Conservation (phyloP, 2,797 vertebrate genomes). For the Cyclopterus lumpus region DNA sequence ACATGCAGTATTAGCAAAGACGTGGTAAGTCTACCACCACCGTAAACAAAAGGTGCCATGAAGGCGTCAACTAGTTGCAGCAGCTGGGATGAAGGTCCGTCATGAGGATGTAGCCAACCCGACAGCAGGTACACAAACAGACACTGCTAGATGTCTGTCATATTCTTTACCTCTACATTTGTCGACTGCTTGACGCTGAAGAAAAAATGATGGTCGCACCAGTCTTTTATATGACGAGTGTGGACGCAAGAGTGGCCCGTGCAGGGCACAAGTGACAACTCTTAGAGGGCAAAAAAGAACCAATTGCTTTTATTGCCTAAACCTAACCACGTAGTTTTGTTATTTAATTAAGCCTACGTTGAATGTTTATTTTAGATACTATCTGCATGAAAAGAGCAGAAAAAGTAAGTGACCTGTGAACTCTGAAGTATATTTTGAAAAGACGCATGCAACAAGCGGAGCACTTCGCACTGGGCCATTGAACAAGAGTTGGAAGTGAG, state of each 20-base stretch:
- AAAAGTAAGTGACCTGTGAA: background rate
- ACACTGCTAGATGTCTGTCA: background rate
- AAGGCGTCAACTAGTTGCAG: too few relatives aligned
- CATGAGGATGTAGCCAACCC: background rate
- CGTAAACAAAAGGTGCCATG: too few relatives aligned
- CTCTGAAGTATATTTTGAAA: background rate
- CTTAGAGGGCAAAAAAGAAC: too few relatives aligned
- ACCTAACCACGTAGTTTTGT: background rate
- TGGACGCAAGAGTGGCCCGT: background rate
- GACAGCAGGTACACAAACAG: background rate
- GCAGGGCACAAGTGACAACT: background rate
- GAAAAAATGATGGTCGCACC: too few relatives aligned
- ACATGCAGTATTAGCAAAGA: background rate
- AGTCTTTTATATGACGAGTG: too few relatives aligned
- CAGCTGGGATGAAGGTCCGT: background rate
- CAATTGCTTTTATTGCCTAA: background rate
- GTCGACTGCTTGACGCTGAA: too few relatives aligned
- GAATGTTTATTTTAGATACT: background rate
- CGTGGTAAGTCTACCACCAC: background rate
- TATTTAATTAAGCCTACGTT: background rate
- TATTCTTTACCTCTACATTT: background rate
- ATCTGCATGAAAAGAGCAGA: background rate
- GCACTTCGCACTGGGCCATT: too few relatives aligned
- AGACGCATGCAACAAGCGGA: too few relatives aligned
- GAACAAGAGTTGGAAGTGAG: too few relatives aligned